Percentiles rank a stretch among this genome's conserved stretches.
Conservation (phyloP, 92 coral and sea anemone species). For the Isaurus tuberculatus region DNA sequence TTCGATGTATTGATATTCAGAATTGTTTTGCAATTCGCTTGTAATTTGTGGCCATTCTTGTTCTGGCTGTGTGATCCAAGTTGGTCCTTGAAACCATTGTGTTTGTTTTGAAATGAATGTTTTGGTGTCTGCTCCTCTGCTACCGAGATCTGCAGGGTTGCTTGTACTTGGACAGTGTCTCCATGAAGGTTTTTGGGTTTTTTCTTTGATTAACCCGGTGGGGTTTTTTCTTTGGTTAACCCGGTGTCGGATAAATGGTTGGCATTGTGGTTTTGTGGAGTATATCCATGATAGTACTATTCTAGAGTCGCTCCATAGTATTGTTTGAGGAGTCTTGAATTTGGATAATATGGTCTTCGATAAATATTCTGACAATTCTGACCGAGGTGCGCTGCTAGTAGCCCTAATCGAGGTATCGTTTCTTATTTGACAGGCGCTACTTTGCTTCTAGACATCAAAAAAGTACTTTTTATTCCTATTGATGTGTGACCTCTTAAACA, state of each 20-base stretch:
- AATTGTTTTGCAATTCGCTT: constrained; percentile 1
- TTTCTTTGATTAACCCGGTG: constrained; percentile 38
- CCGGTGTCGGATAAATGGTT: constrained; percentile 43
- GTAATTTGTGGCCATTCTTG: constrained; percentile 36
- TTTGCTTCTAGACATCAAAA: constrained; percentile 51
- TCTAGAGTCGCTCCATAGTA: constrained; percentile 49
- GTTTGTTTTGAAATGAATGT: constrained; percentile 42
- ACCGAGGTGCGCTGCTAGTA: constrained; percentile 56
- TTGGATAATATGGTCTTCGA: background rate
- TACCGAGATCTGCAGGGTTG: constrained; percentile 68
- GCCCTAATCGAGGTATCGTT: constrained; percentile 55
- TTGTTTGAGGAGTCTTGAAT: background rate
- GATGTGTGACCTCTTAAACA: background rate
- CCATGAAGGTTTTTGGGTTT: constrained; percentile 40
- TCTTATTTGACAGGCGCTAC: constrained; percentile 49
- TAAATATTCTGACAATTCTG: background rate
- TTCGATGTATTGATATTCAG: constrained; percentile 22
- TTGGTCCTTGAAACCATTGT: constrained; percentile 54
- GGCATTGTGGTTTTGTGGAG: constrained; percentile 1
- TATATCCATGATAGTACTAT: constrained; percentile 48
- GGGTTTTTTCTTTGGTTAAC: constrained; percentile 40
- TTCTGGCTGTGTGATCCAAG: constrained; percentile 40
- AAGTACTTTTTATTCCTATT: background rate
- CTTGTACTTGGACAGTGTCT: constrained; percentile 50
- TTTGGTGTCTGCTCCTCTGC: constrained; percentile 52